These are phyloP conservation scores for Columbina picui DNA, from an alignment of 2,113 vertebrate genomes.

Conservation along the genomic window DNA sequence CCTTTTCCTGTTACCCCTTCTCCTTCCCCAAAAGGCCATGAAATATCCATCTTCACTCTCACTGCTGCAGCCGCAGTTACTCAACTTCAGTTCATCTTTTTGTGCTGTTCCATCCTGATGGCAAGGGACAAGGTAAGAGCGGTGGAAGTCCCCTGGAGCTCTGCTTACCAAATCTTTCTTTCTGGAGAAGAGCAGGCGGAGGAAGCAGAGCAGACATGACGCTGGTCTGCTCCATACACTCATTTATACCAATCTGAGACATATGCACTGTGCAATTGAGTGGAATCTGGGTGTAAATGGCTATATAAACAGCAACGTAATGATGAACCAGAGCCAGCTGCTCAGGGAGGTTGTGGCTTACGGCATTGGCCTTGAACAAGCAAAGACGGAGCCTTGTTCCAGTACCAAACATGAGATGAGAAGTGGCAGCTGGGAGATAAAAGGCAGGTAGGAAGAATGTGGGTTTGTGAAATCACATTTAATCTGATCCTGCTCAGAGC, in stretches of 20 bases:
- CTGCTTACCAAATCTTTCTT: neutral
- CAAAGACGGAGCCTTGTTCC: neutral
- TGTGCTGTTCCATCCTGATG: neutral
- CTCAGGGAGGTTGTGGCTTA: fast-evolving
- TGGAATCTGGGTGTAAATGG: neutral
- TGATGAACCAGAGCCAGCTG: neutral
- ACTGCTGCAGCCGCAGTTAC: neutral
- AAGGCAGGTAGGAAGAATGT: neutral
- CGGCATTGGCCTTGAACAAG: neutral
- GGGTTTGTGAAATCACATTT: neutral
- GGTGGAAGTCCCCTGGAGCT: neutral
- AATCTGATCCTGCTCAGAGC: neutral
- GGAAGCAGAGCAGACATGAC: neutral
- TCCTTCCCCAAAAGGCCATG: fast-evolving
- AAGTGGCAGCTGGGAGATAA: neutral
- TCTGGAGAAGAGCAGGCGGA: neutral
- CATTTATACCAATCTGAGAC: neutral
- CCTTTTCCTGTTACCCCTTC: neutral
- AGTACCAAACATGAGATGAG: neutral
- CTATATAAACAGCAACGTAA: neutral
- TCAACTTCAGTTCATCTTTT: neutral
- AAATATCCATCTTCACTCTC: neutral
- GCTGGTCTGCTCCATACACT: neutral
- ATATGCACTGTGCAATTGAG: fast-evolving
- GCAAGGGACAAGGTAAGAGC: neutral